These are phyloP conservation scores for Forbesichthys agassizii DNA, from an alignment of 2,113 vertebrate genomes.

Conservation along the genomic window DNA sequence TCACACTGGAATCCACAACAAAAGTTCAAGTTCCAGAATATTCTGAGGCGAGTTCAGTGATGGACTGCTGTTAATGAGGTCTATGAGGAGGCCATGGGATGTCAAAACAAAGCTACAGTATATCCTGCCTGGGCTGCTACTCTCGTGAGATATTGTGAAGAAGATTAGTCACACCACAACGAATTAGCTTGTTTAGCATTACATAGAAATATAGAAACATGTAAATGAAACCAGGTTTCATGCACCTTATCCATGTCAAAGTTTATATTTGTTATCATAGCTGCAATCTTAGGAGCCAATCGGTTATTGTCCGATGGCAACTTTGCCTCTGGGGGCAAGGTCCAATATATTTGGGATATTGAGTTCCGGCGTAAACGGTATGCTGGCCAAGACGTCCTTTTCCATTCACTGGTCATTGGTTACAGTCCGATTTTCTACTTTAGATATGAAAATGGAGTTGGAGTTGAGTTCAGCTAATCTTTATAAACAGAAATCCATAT, in stretches of 20 bases:
- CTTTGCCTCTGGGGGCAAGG: too few relatives aligned
- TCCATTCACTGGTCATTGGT: too few relatives aligned
- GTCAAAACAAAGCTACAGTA: slow-evolving; percentile 31
- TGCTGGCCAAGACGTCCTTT: too few relatives aligned
- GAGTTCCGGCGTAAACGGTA: too few relatives aligned
- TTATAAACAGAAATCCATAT: too few relatives aligned
- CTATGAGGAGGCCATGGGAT: slow-evolving; percentile 39
- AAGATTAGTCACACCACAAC: slow-evolving; percentile 1
- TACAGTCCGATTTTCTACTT: too few relatives aligned
- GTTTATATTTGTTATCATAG: neutral
- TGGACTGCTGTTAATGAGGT: slow-evolving; percentile 40
- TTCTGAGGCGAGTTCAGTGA: slow-evolving; percentile 19
- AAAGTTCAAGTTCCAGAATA: slow-evolving; percentile 47
- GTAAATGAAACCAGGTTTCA: slow-evolving; percentile 40
- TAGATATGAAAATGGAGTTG: too few relatives aligned
- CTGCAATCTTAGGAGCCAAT: too few relatives aligned
- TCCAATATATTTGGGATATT: too few relatives aligned
- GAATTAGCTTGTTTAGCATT: neutral
- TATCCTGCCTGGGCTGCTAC: slow-evolving; percentile 28
- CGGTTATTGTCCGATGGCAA: too few relatives aligned
- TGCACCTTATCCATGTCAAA: slow-evolving; percentile 38
- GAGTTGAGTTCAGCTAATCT: too few relatives aligned
- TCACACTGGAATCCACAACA: slow-evolving; percentile 34
- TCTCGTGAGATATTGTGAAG: slow-evolving; percentile 41
- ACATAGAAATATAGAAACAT: slow-evolving; percentile 31